Conservation (phyloP, 92 coral and sea anemone species). For the Isaurus tuberculatus region DNA sequence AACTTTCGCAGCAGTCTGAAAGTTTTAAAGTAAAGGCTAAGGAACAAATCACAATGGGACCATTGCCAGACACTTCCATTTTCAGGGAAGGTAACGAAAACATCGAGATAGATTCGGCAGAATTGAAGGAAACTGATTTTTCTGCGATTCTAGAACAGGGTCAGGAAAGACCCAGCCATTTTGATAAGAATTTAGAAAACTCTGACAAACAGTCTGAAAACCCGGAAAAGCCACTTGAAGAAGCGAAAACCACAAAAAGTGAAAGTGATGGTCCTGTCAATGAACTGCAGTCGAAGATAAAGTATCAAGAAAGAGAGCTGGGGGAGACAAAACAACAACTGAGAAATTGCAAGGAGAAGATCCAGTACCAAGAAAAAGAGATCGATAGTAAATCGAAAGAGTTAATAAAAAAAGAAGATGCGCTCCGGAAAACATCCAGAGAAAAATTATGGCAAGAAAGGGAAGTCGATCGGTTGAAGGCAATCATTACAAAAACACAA, state of each 20-base stretch:
- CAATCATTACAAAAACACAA: conserved; percentile 46
- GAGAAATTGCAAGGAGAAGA: conserved; percentile 64
- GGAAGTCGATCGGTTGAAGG: conserved; percentile 60
- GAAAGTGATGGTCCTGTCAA: conserved; percentile 32
- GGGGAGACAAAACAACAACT: conserved; percentile 57
- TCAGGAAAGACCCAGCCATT: conserved; percentile 56
- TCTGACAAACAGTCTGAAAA: conserved; percentile 49
- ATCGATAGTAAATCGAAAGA: conserved; percentile 54
- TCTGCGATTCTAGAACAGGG: conserved; percentile 45
- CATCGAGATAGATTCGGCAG: neutral
- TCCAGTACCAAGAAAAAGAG: conserved; percentile 56
- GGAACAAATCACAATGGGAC: conserved; percentile 9
- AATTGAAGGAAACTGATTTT: neutral
- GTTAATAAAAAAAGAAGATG: conserved; percentile 61
- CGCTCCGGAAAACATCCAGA: conserved; percentile 60
- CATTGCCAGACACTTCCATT: neutral
- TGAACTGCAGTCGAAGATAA: conserved; percentile 47
- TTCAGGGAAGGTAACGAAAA: neutral
- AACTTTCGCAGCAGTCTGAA: conserved; percentile 22
- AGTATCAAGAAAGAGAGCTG: conserved; percentile 62
- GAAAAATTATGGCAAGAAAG: conserved; percentile 55
- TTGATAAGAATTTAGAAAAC: conserved; percentile 51
- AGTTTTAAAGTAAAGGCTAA: conserved; percentile 32
- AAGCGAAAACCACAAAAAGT: conserved; percentile 41
- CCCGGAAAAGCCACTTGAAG: conserved; percentile 41